Conservation (phyloP, 2,888 invertebrate genomes). For the Acleris emargana region DNA sequence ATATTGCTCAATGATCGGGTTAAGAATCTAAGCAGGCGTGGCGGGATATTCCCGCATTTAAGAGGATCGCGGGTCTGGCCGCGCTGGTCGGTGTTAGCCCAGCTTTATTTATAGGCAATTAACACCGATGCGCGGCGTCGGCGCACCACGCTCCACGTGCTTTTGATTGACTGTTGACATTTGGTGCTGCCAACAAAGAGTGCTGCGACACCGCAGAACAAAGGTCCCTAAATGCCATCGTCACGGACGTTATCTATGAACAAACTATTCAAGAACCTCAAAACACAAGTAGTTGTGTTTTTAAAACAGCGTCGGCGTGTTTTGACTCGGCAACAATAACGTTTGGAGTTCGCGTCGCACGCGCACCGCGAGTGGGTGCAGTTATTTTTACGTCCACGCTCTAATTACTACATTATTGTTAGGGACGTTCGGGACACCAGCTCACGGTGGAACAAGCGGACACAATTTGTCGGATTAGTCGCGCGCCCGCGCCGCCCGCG, state of each 20-base stretch:
- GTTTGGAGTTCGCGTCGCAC: slow-evolving; percentile 39
- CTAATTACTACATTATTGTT: slow-evolving; percentile 60
- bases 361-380: slow-evolving; percentile 50
- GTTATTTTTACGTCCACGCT: slow-evolving; percentile 59
- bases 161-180: slow-evolving; percentile 74
- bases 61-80: slow-evolving; percentile 14
- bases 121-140: slow-evolving; percentile 56
- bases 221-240: slow-evolving; percentile 31
- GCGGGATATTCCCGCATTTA: slow-evolving; percentile 20
- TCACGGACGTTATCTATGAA: slow-evolving; percentile 18
- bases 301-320: slow-evolving; percentile 21
- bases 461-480: slow-evolving; percentile 65
- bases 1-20: slow-evolving; percentile 25
- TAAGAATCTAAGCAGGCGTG: slow-evolving; percentile 5
- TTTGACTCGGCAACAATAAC: slow-evolving; percentile 42
- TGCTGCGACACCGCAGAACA: slow-evolving; percentile 14
- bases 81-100: slow-evolving; percentile 23
- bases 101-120: slow-evolving; percentile 62
- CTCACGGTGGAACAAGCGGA: slow-evolving; percentile 56
- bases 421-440: slow-evolving; percentile 54
- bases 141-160: slow-evolving; percentile 51
- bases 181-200: slow-evolving; percentile 46
- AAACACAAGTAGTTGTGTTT: slow-evolving; percentile 8
- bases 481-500: slow-evolving; percentile 61
- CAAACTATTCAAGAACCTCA: slow-evolving; percentile 6